phyloP scores from a whole-genome alignment of 2,113 vertebrate species.

The Lathamus discolor region DNA sequence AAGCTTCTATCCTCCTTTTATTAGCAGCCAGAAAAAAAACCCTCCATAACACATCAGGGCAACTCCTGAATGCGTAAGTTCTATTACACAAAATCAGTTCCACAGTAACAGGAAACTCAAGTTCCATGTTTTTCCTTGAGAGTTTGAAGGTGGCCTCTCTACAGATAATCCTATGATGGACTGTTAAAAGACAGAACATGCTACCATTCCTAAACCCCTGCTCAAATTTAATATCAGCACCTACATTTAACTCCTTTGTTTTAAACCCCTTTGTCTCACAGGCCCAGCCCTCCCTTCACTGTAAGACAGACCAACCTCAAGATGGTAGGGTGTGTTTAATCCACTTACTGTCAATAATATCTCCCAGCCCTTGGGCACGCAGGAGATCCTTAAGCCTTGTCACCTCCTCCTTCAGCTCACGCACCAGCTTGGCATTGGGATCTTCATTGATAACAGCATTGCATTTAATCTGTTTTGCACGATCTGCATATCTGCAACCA shows the following conservation, averaged over 20 bases:
- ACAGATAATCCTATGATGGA: background rate
- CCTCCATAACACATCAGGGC: background rate
- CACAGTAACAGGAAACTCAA: background rate
- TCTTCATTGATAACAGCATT: constrained; percentile 99
- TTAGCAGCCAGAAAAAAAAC: background rate
- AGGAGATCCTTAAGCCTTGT: constrained; percentile 92
- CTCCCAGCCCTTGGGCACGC: constrained; percentile 93
- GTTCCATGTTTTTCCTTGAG: background rate
- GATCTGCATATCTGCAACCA: constrained; percentile 88
- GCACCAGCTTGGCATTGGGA: constrained; percentile 95
- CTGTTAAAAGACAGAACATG: background rate
- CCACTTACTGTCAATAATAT: constrained; percentile 98
- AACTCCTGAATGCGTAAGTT: background rate
- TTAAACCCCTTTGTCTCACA: background rate
- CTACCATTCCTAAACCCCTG: background rate
- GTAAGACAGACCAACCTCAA: background rate
- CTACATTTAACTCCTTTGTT: background rate
- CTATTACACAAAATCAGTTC: background rate
- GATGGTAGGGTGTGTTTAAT: background rate
- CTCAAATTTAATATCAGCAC: background rate
- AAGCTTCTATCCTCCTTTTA: background rate
- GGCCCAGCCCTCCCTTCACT: background rate
- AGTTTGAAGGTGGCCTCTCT: background rate
- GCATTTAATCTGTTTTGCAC: constrained; percentile 98
- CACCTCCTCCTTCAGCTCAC: constrained; percentile 97